Evolutionary conservation across 2,797 vertebrate genomes (phyloP).

Genomic region (Dendrocincla tyrannina): DNA sequence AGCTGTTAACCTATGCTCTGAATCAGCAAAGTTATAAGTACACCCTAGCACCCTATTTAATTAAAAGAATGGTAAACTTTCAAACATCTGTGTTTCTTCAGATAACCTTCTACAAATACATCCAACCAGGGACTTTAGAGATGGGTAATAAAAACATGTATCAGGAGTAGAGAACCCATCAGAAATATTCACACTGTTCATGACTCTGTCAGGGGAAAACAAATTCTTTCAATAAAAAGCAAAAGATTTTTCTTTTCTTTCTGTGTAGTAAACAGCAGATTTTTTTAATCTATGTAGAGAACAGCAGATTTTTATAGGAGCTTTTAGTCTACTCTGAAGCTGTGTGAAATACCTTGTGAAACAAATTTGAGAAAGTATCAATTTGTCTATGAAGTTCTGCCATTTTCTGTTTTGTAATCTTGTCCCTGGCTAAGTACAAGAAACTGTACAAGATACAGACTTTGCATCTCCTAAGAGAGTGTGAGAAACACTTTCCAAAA

Average conservation of each 20-base stretch:
- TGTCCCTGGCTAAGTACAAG: neutral
- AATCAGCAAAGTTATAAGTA: constrained; percentile 37
- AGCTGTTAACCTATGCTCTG: constrained; percentile 33
- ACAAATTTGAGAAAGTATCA: neutral
- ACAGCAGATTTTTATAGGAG: neutral
- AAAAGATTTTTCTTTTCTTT: neutral
- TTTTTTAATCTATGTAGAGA: neutral
- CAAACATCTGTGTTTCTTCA: constrained; percentile 28
- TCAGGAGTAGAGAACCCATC: neutral
- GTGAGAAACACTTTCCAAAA: constrained; percentile 51
- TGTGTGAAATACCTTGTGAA: constrained; percentile 30
- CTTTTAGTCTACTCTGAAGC: neutral
- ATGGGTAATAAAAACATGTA: neutral
- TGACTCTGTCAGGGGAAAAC: neutral
- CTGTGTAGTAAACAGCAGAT: neutral
- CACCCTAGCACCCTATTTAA: neutral
- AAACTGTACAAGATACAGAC: neutral
- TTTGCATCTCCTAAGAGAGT: neutral
- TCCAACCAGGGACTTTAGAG: neutral
- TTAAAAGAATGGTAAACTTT: constrained; percentile 19
- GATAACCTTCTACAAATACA: neutral
- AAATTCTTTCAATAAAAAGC: neutral
- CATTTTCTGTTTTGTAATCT: constrained; percentile 6
- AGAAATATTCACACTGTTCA: neutral
- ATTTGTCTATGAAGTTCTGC: constrained; percentile 26